These are phyloP conservation scores for Blennius ocellaris DNA, from an alignment of 2,113 vertebrate genomes.

Conservation along the genomic window DNA sequence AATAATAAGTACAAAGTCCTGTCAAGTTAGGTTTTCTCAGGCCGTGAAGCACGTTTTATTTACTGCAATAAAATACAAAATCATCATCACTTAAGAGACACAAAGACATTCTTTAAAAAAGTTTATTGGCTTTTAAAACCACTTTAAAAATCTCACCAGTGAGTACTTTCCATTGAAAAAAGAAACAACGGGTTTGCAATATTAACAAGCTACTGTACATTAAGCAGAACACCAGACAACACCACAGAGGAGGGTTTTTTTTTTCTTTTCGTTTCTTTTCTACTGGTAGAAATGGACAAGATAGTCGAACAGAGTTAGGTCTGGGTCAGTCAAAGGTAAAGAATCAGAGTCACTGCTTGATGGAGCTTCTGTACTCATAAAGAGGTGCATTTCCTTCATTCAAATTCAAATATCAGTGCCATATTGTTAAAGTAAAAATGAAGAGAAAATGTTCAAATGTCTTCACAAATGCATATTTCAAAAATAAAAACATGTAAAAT, in stretches of 20 bases:
- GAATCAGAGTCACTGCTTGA: conserved; percentile 86
- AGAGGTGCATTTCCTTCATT: conserved; percentile 89
- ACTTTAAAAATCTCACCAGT: conserved; percentile 98
- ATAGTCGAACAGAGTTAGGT: conserved; percentile 84
- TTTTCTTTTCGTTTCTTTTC: conserved; percentile 59
- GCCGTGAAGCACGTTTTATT: conserved; percentile 22
- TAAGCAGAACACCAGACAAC: conserved; percentile 99
- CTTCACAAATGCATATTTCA: conserved; percentile 87
- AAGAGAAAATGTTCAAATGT: conserved; percentile 84
- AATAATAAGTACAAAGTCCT: conserved; percentile 7
- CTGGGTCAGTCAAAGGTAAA: conserved; percentile 87
- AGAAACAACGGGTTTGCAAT: conserved; percentile 90
- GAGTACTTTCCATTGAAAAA: conserved; percentile 99
- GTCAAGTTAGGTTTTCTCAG: not conserved
- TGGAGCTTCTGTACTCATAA: conserved; percentile 90
- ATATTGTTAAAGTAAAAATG: conserved; percentile 82
- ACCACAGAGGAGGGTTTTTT: conserved; percentile 87
- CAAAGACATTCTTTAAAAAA: conserved; percentile 85
- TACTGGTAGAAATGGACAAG: conserved; percentile 92
- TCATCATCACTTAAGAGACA: conserved; percentile 30
- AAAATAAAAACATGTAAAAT: conserved; percentile 77
- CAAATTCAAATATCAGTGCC: conserved; percentile 96
- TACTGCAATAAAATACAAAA: conserved; percentile 37
- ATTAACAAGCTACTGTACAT: conserved; percentile 98
- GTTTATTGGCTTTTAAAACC: conserved; percentile 99